These are phyloP conservation scores for Rambutsinella grinnellia DNA, from an alignment of 2,888 invertebrate species.

Conservation along the genomic window DNA sequence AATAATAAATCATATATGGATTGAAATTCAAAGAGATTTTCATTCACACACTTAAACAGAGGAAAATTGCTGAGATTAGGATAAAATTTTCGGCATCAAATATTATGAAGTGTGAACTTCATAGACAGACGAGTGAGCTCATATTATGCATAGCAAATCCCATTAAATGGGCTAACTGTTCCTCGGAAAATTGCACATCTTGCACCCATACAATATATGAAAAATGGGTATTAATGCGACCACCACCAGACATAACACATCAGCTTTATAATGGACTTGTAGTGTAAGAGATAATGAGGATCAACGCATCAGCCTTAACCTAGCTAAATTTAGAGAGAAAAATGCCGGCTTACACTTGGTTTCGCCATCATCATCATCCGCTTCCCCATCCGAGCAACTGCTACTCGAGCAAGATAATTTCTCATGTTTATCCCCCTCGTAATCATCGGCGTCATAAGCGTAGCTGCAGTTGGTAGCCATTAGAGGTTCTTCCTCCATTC, in stretches of 20 bases:
- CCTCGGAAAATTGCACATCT: neutral
- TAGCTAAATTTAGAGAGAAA: neutral
- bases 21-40: constrained; percentile 11
- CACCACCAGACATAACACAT: neutral
- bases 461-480: constrained; percentile 36
- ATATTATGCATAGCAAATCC: neutral
- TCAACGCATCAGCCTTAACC: neutral
- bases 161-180: neutral
- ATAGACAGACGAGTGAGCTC: neutral
- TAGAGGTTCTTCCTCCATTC: constrained; percentile 12
- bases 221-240: neutral
- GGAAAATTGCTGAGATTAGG: neutral
- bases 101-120: neutral
- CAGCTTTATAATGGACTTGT: neutral
- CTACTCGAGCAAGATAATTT: neutral
- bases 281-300: neutral
- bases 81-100: too few relatives aligned
- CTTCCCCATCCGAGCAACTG: constrained; percentile 4
- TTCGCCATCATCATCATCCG: constrained; percentile 31
- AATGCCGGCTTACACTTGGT: constrained; percentile 40
- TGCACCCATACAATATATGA: neutral
- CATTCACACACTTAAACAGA: neutral
- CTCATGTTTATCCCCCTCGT: neutral
- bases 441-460: constrained; percentile 23
- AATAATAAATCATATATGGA: constrained; percentile 31